These are phyloP conservation scores for Autographa gamma DNA, from an alignment of 2,888 invertebrate genomes.

Conservation along the genomic window DNA sequence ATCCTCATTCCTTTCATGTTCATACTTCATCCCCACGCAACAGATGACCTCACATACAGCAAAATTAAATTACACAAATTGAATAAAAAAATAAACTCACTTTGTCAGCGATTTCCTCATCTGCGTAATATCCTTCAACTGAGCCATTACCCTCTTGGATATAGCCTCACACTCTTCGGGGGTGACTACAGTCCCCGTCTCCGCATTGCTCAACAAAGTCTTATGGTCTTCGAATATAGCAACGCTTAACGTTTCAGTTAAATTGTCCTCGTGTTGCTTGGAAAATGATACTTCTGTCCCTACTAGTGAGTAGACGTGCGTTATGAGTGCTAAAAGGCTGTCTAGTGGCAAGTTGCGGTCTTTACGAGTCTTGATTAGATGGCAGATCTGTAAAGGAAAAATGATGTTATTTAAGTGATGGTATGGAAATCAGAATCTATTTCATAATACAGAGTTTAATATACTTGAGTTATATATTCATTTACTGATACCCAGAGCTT, in stretches of 20 bases:
- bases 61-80: no score
- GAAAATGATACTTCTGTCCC: constrained; percentile 89
- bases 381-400: constrained; percentile 82
- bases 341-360: constrained; percentile 87
- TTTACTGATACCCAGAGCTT: no score
- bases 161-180: constrained; percentile 74
- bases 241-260: constrained; percentile 84
- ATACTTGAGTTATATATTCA: neutral
- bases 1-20: no score
- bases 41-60: no score
- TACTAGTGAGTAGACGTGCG: constrained; percentile 90
- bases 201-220: constrained; percentile 60
- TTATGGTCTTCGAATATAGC: constrained; percentile 89
- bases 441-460: no score
- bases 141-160: constrained; percentile 70
- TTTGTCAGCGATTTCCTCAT: constrained; percentile 78
- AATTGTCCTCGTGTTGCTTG: constrained; percentile 83
- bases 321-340: constrained; percentile 88
- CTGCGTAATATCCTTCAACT: constrained; percentile 77
- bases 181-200: constrained; percentile 63
- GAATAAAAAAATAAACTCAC: constrained; percentile 64
- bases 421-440: neutral
- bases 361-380: constrained; percentile 87
- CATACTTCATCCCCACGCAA: no score
- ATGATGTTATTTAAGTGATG: neutral